Evolutionary conservation across 2,888 invertebrate genomes (phyloP), one percentile per base, ranked within the genome.

Genomic region (Cylloceria caligata): DNA sequence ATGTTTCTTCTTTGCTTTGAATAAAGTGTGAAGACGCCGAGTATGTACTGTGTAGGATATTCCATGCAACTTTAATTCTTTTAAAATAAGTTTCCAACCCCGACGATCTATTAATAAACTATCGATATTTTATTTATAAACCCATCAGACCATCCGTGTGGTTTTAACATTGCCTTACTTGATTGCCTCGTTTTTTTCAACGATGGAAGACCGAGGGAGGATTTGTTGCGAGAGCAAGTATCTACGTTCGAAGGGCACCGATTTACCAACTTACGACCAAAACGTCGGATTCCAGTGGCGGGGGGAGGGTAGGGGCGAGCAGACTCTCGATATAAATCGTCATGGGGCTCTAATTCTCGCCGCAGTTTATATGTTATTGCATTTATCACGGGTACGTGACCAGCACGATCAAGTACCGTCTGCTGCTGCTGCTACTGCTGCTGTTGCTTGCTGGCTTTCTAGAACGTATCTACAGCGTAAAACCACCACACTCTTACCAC

Each of bases 301-400:
- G 55, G 80, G 71, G 72, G n/a, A n/a, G n/a, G n/a, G n/a, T n/a
- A n/a, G n/a, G n/a, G 68, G 76, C 79, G 67, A 47, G 75, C 82
- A 83, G 82, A 85, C 87, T 88, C 86, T 87, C 88, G 88, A 90
- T 90, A 90, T 90, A 91, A 91, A 91, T 90, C 90, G 89, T 88
- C 87, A 85, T 86, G 86, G 87, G 88, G 86, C 90, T 89, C 89
- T 91, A 91, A 91, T 91, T 90, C 90, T 91, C 89, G 80, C 88
- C 88, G 81, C 90, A 90, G 90, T 91, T 91, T 90, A 91, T 90
- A 90, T 87, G 90, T 90, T 90, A 91, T 91, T 91, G 90, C 91
- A 91, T 91, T 91, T 90, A 90, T 91, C 91, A 90, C 89, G 81
- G 36, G 83, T 89, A 91, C 91, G 91, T 91, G 91, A 86, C 80